Conservation (phyloP, 1,140 invertebrate species). For the Anoplophora glabripennis region DNA sequence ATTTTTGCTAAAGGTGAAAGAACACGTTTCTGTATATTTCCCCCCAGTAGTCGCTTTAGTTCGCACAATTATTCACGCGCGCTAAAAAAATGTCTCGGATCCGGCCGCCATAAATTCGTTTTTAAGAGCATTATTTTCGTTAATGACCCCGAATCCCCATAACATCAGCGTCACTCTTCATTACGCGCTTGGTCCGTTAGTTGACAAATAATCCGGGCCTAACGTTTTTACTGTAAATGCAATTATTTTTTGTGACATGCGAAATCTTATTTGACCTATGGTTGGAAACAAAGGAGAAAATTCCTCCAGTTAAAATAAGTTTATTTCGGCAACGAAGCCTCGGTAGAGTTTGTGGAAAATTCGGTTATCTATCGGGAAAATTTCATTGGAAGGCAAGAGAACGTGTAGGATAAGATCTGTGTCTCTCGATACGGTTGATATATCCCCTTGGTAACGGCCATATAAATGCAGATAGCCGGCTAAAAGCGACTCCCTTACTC, state of each 20-base stretch:
- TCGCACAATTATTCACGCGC: too few relatives aligned
- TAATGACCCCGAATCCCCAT: too few relatives aligned
- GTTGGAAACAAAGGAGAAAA: constrained; percentile 2
- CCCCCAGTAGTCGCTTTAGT: too few relatives aligned
- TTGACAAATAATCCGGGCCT: too few relatives aligned
- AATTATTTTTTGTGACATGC: background rate
- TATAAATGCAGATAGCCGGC: constrained; percentile 24
- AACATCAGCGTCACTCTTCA: too few relatives aligned
- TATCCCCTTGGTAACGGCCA: constrained; percentile 25
- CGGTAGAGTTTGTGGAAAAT: constrained; percentile 11
- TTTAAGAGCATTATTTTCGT: too few relatives aligned
- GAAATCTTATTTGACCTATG: constrained; percentile 8
- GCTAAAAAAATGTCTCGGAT: too few relatives aligned
- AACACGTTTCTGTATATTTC: too few relatives aligned
- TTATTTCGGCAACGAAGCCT: constrained; percentile 9
- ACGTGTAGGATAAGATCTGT: constrained; percentile 19
- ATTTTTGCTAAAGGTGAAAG: too few relatives aligned
- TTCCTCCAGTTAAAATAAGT: constrained; percentile 11
- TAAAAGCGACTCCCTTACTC: constrained; percentile 20
- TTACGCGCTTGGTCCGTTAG: too few relatives aligned
- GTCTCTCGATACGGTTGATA: constrained; percentile 23
- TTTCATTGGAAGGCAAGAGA: constrained; percentile 20
- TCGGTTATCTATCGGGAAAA: constrained; percentile 6
- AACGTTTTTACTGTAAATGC: too few relatives aligned
- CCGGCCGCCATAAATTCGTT: too few relatives aligned